Evolutionary conservation across 2,113 vertebrate species (phyloP), one percentile per base, ranked within the genome.

Genomic region (Apeltes quadracus): DNA sequence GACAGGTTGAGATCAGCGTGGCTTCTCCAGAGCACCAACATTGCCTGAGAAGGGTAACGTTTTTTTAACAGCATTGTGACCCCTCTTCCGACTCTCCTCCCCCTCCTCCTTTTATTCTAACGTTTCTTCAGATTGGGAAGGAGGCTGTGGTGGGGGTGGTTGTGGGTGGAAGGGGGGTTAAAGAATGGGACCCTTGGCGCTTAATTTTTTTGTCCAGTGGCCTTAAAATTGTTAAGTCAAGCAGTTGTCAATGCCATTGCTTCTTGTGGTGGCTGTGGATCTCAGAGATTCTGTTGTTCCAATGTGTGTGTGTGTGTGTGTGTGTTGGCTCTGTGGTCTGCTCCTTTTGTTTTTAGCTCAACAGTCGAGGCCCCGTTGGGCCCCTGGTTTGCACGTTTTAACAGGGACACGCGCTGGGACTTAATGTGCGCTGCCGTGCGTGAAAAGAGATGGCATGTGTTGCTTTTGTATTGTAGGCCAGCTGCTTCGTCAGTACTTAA

Each of bases 401-500:
- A 87, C 88, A 87, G 87, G 80, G 88, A 85, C 90, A 92, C 88
- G 87, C 84, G 89, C 73, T 89, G 90, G 41, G 79, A 82, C 84
- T 83, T 90, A 92, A 92, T 81, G 90, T 78, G 92, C 76, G 80
- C 87, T 78, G 84, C 79, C 81, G 72, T 90, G 88, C 84, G 79
- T 93, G 86, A 81, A 91, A 89, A 84, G 78, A 90, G 79, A 85
- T 61, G 53, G 89, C 92, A 92, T 90, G 92, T 93, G 92, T 90
- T 91, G 80, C 91, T 87, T 92, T 93, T 93, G 92, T 90, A 91
- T 83, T 77, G 83, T 3, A 18, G 36, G 78, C 89, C 90, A 92
- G 91, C 90, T 94, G 92, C 89, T 89, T 83, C 84, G 43, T 53
- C 66, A 78, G 66, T 72, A 87, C 88, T 93, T 92, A 91, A 92